These are phyloP conservation scores for Phalacrocorax brasilianus DNA, from an alignment of 2,113 vertebrate species.

Conservation along the genomic window DNA sequence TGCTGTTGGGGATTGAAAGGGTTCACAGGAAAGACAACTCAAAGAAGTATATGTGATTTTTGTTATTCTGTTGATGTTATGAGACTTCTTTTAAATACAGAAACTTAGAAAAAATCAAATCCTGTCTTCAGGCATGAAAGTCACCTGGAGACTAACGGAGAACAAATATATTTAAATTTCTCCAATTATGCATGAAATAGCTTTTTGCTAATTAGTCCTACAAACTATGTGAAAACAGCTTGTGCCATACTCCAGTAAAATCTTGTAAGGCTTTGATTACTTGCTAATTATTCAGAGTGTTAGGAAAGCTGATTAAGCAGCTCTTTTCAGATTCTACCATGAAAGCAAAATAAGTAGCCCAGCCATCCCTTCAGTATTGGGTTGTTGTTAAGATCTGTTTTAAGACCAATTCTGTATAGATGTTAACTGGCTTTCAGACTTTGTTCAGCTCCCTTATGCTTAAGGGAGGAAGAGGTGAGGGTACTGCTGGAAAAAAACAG, in stretches of 20 bases:
- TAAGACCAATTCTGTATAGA: neutral
- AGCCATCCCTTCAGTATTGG: neutral
- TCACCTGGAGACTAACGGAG: conserved; percentile 10
- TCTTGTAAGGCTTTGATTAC: conserved; percentile 44
- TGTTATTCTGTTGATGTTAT: neutral
- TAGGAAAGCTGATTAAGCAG: conserved; percentile 55
- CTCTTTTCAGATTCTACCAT: conserved; percentile 34
- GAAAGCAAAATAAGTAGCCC: conserved; percentile 24
- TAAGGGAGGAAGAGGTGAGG: neutral
- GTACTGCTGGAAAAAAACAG: neutral
- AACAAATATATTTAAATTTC: conserved; percentile 40
- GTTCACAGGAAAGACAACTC: neutral
- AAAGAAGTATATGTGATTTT: neutral
- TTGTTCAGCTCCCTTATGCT: neutral
- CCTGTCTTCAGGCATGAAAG: neutral
- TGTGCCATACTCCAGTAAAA: conserved; percentile 5
- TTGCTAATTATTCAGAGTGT: conserved; percentile 45
- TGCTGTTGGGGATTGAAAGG: neutral
- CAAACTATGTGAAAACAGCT: conserved; percentile 3
- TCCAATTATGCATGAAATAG: conserved; percentile 24
- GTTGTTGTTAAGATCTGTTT: neutral
- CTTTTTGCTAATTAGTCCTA: neutral
- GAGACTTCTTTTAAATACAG: neutral
- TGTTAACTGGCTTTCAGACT: neutral
- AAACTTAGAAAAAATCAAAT: neutral